Percentiles rank a stretch among this genome's conserved stretches.
phyloP scores from a whole-genome alignment of 1,140 invertebrate species.

The Neodiprion lecontei region DNA sequence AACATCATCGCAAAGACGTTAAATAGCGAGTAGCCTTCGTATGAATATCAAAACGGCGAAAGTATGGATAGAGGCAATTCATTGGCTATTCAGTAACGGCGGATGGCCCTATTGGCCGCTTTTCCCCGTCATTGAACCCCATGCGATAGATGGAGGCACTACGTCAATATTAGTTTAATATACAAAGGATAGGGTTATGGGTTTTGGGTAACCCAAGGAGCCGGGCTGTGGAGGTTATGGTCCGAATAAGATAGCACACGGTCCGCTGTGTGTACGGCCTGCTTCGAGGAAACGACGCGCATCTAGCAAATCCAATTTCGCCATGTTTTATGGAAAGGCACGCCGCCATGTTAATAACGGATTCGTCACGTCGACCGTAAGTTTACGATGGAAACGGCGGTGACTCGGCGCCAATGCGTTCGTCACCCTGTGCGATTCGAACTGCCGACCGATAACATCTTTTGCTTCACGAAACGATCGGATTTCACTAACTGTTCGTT shows the following conservation, averaged over 20 bases:
- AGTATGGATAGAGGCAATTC: slow-evolving; percentile 1
- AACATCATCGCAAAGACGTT: neutral
- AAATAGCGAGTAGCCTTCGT: neutral
- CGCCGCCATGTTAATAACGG: slow-evolving; percentile 6
- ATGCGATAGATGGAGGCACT: slow-evolving; percentile 16
- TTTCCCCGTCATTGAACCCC: slow-evolving; percentile 17
- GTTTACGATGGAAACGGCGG: neutral
- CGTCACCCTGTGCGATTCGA: neutral
- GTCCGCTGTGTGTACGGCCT: neutral
- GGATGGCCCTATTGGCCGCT: neutral
- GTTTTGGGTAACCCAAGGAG: slow-evolving; percentile 9
- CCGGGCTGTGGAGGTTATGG: neutral
- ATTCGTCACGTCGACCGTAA: neutral
- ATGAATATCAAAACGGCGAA: neutral
- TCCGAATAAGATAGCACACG: slow-evolving; percentile 4
- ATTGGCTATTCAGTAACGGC: neutral
- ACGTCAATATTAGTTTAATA: slow-evolving; percentile 34
- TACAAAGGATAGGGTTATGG: slow-evolving; percentile 30
- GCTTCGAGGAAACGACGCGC: neutral
- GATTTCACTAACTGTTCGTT: neutral
- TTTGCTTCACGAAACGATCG: neutral
- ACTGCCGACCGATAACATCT: neutral
- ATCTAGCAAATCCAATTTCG: neutral
- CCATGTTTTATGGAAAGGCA: slow-evolving; percentile 1
- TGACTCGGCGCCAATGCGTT: neutral